Evolutionary conservation across 30 jellyfish, hydroid and myxozoan species (phyloP).

Genomic region (Phacellophora camtschatica): DNA sequence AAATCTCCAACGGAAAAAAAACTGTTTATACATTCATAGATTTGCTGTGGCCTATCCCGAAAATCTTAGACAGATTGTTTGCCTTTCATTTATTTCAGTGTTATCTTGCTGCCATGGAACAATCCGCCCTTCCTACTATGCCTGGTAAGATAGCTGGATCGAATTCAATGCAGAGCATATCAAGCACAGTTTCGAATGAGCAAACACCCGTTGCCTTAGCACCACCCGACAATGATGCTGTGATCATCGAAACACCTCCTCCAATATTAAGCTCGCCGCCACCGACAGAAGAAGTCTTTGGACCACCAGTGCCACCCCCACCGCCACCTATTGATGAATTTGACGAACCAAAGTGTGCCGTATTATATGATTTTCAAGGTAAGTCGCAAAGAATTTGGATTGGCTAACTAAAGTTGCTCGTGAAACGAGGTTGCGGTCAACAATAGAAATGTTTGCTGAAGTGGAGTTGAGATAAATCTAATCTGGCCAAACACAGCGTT

Average conservation of each 20-base stretch:
- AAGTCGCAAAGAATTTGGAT: too few species aligned
- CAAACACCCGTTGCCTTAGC: constrained; percentile 54
- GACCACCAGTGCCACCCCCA: constrained; percentile 66
- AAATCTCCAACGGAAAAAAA: too few species aligned
- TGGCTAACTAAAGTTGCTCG: too few species aligned
- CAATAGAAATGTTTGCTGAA: too few species aligned
- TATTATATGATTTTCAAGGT: constrained; percentile 92
- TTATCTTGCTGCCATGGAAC: constrained; percentile 81
- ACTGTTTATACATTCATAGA: too few species aligned
- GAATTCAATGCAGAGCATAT: constrained; percentile 36
- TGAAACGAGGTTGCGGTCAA: too few species aligned
- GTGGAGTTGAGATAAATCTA: too few species aligned
- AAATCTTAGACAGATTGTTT: too few species aligned
- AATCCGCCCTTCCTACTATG: constrained; percentile 41
- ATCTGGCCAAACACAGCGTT: too few species aligned
- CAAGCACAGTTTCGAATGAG: constrained; percentile 50
- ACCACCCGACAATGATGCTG: constrained; percentile 27
- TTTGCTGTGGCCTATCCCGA: too few species aligned
- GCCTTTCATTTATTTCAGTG: constrained; percentile 45
- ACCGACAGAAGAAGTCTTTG: constrained; percentile 16
- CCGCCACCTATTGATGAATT: constrained; percentile 80
- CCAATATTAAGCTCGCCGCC: too few species aligned
- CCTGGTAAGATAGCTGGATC: constrained; percentile 45
- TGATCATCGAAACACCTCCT: constrained; percentile 9
- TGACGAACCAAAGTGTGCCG: constrained; percentile 88